Conservation (phyloP, 2,888 invertebrate species). For the Lasius fuliginosus region DNA sequence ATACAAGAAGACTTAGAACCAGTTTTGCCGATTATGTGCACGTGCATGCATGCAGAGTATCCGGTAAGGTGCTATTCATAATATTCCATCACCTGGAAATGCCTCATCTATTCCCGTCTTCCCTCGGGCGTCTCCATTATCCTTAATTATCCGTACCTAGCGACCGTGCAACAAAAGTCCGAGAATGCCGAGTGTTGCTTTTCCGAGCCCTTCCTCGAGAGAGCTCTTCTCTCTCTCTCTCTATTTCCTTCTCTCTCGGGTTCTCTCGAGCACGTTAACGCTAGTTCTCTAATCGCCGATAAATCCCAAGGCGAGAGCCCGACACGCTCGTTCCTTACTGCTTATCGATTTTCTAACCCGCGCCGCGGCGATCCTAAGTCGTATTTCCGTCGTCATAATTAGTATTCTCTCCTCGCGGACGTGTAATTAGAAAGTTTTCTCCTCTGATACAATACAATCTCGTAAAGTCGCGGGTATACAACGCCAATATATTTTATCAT, state of each 20-base stretch:
- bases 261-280: conserved; percentile 57
- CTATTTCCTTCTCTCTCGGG: not conserved
- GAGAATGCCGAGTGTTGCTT: conserved; percentile 60
- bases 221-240: not conserved
- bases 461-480: conserved; percentile 43
- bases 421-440: conserved; percentile 53
- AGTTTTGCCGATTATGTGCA: conserved; percentile 62
- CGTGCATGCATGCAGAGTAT: conserved; percentile 43
- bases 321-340: conserved; percentile 52
- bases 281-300: conserved; percentile 68
- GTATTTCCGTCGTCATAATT: conserved; percentile 55
- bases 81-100: conserved; percentile 75
- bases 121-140: conserved; percentile 76
- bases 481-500: conserved; percentile 33
- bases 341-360: conserved; percentile 55
- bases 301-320: conserved; percentile 60
- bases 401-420: conserved; percentile 48
- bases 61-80: conserved; percentile 70
- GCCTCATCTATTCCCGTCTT: conserved; percentile 73
- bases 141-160: conserved; percentile 76
- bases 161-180: conserved; percentile 70
- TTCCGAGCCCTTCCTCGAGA: conserved; percentile 61
- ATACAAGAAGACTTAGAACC: conserved; percentile 62
- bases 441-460: conserved; percentile 44
- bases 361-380: conserved; percentile 42